Conservation (phyloP, 2,113 vertebrate genomes). For the Cettia cetti region DNA sequence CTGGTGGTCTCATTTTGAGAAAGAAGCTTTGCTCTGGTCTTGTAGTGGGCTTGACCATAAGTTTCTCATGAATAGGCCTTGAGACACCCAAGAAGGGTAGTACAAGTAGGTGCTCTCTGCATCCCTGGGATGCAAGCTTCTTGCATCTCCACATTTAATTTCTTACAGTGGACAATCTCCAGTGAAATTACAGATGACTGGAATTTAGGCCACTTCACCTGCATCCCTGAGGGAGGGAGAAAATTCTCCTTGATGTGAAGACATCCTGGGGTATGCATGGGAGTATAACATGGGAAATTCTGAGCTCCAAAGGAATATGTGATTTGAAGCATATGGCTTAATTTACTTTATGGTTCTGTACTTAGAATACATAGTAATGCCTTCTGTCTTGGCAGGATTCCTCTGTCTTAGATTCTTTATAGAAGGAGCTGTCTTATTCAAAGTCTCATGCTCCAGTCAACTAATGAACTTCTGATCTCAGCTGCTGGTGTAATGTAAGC, state of each 20-base stretch:
- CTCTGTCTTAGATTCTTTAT: background rate
- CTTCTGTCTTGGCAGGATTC: background rate
- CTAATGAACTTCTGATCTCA: background rate
- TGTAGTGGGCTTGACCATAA: background rate
- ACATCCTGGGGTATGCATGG: accelerated
- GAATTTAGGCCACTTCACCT: background rate
- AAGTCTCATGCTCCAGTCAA: background rate
- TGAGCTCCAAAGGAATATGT: background rate
- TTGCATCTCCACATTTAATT: background rate
- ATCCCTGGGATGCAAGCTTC: background rate
- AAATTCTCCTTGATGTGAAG: background rate
- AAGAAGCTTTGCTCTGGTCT: background rate
- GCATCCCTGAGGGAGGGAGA: background rate
- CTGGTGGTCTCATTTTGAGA: background rate
- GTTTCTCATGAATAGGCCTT: background rate
- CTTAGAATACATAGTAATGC: background rate
- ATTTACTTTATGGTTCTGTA: background rate
- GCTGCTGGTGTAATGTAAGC: background rate
- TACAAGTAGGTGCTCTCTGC: background rate
- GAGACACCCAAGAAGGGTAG: background rate
- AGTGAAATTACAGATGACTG: background rate
- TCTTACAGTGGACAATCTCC: background rate
- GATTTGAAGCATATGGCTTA: background rate
- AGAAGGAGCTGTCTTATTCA: background rate
- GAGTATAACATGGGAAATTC: background rate